Base-by-base conservation (phyloP, 2,888 invertebrate genomes). In the Gymnocheta viridis region DNA sequence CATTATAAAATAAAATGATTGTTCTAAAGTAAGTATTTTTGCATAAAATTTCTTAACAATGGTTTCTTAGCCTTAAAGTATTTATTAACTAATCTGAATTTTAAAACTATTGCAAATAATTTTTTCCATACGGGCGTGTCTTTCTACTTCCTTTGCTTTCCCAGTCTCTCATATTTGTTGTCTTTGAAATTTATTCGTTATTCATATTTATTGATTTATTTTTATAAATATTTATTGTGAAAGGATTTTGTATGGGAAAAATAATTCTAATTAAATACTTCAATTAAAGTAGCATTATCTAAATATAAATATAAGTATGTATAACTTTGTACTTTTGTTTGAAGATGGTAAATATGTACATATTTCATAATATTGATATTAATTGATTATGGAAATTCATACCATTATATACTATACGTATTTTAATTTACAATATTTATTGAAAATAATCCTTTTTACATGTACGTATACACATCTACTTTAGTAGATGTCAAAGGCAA, bases 301-400 rank as follows among this genome's bases (percentile, higher is more conserved):
- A 62, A 19, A 17, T 38, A 7, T 4, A 29, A 14, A 17, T 41
- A 38, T 41, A 14, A n/a, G 32, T n/a, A n/a, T n/a, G n/a, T n/a
- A n/a, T n/a, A n/a, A n/a, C 12, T 56, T n/a, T 56, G 14, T 41
- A 6, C 5, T 22, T 9, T 62, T 62, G 38, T 9, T 41, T 49
- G 9, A 29, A 29, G 6, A 24, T 32, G n/a, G n/a, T n/a, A n/a
- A n/a, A n/a, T n/a, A n/a, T n/a, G n/a, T n/a, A n/a, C n/a, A 12
- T 32, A 44, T 47, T 47, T 74, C 27, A 32, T 54, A 44, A 51
- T 67, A 81, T 62, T 56, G 72, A 64, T 66, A 66, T 67, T 44
- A 54, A 69, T 82, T 69, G 69, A 62, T 69, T 69, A 62, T 24
- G 19, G 9, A 58, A 35, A 29, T 73, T 51, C 44, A 41, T 69